Conservation (phyloP, 2,888 invertebrate genomes). For the Hypena proboscidalis region DNA sequence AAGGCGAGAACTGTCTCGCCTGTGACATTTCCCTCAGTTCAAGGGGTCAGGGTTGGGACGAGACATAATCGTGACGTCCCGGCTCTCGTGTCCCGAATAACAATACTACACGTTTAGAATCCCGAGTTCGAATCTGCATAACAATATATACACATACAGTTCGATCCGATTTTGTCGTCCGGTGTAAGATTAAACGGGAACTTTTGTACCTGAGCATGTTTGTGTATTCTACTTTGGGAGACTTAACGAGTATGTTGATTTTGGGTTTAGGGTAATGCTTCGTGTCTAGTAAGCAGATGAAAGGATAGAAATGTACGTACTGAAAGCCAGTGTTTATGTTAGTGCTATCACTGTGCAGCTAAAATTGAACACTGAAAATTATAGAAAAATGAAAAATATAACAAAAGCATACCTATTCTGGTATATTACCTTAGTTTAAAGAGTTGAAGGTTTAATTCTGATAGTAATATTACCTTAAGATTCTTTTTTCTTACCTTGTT, state of each 20-base stretch:
- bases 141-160: conserved; percentile 47
- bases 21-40: conserved; percentile 76
- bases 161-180: conserved; percentile 41
- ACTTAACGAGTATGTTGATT: neutral
- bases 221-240: neutral
- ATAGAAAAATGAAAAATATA: no score
- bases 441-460: no score
- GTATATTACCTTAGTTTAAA: no score
- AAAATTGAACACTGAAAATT: no score
- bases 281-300: neutral
- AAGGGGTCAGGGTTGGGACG: conserved; percentile 77
- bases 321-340: no score
- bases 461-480: no score
- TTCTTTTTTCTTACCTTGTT: no score
- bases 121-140: conserved; percentile 65
- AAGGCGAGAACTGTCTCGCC: conserved; percentile 49
- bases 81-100: conserved; percentile 71
- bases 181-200: conserved; percentile 30
- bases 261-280: no score
- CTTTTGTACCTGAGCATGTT: conserved; percentile 18
- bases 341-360: no score
- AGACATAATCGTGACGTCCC: conserved; percentile 64
- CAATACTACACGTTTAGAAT: conserved; percentile 64
- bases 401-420: no score
- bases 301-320: neutral